Conservation (phyloP, 1,140 invertebrate species). For the Bombus impatiens region DNA sequence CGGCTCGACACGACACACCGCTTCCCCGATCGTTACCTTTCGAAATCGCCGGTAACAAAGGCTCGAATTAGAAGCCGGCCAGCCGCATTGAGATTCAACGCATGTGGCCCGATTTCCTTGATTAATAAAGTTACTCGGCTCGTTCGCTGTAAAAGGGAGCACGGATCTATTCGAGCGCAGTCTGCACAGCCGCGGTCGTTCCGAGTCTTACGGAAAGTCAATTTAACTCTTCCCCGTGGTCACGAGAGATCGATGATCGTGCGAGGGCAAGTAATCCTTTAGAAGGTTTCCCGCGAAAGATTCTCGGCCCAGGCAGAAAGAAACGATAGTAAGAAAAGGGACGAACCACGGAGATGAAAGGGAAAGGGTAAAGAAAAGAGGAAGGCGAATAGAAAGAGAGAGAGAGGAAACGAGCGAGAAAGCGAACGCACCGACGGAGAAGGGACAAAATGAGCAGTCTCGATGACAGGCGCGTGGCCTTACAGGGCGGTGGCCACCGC, state of each 20-base stretch:
- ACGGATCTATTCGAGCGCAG: slow-evolving; percentile 11
- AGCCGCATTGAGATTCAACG: slow-evolving; percentile 47
- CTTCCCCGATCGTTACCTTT: slow-evolving; percentile 32
- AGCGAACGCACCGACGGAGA: neutral
- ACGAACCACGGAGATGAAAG: neutral
- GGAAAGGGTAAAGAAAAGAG: neutral
- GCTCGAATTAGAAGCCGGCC: slow-evolving; percentile 37
- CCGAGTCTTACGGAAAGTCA: slow-evolving; percentile 12
- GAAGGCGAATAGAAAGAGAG: too few species aligned
- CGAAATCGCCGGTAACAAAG: slow-evolving; percentile 36
- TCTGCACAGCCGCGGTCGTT: neutral
- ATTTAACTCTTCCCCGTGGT: slow-evolving; percentile 24
- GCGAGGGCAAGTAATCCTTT: slow-evolving; percentile 36
- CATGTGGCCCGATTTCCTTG: slow-evolving; percentile 43
- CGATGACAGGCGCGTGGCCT: slow-evolving; percentile 75
- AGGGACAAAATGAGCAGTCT: slow-evolving; percentile 57
- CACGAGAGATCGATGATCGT: slow-evolving; percentile 44
- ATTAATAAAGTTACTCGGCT: slow-evolving; percentile 42
- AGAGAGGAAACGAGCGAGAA: slow-evolving; percentile 5
- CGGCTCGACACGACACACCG: neutral
- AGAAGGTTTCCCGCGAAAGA: slow-evolving; percentile 43
- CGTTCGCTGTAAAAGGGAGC: slow-evolving; percentile 34
- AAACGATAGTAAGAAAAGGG: too few species aligned
- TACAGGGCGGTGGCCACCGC: slow-evolving; percentile 73
- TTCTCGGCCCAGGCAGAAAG: neutral